Percentiles rank a stretch among this genome's conserved stretches.
phyloP scores from a whole-genome alignment of 2,888 invertebrate species.

The Drosophila setosimentum region DNA sequence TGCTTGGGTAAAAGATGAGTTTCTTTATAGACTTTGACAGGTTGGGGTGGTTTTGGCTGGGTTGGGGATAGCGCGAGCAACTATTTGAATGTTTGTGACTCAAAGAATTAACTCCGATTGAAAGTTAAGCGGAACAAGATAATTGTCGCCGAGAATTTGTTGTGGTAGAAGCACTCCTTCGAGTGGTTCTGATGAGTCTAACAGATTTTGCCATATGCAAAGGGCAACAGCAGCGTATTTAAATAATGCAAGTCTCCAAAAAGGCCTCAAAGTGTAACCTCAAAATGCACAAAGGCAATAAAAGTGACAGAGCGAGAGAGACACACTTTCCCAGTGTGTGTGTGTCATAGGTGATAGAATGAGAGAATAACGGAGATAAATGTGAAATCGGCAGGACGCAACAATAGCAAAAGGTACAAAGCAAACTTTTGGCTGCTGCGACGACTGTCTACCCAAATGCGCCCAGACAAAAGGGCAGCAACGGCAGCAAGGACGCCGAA shows the following conservation, averaged over 20 bases:
- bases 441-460: slow-evolving; percentile 74
- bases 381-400: slow-evolving; percentile 59
- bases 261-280: slow-evolving; percentile 53
- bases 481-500: slow-evolving; percentile 45
- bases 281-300: slow-evolving; percentile 20
- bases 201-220: slow-evolving; percentile 27
- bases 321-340: background rate
- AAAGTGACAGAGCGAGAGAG: background rate
- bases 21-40: slow-evolving; percentile 38
- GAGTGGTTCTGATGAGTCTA: slow-evolving; percentile 20
- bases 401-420: slow-evolving; percentile 63
- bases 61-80: slow-evolving; percentile 16
- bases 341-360: background rate
- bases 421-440: slow-evolving; percentile 68
- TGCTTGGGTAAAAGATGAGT: slow-evolving; percentile 48
- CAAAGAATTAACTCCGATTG: slow-evolving; percentile 77
- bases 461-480: slow-evolving; percentile 57
- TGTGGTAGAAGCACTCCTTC: slow-evolving; percentile 43
- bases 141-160: slow-evolving; percentile 61
- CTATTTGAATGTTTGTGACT: slow-evolving; percentile 62
- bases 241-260: slow-evolving; percentile 57
- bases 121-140: slow-evolving; percentile 72
- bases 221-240: slow-evolving; percentile 39
- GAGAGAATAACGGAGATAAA: slow-evolving; percentile 24
- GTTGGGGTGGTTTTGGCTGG: background rate